Evolutionary conservation across 2,888 invertebrate genomes (phyloP), one percentile per base, ranked within the genome.

Genomic region (Nomada hirtipes): DNA sequence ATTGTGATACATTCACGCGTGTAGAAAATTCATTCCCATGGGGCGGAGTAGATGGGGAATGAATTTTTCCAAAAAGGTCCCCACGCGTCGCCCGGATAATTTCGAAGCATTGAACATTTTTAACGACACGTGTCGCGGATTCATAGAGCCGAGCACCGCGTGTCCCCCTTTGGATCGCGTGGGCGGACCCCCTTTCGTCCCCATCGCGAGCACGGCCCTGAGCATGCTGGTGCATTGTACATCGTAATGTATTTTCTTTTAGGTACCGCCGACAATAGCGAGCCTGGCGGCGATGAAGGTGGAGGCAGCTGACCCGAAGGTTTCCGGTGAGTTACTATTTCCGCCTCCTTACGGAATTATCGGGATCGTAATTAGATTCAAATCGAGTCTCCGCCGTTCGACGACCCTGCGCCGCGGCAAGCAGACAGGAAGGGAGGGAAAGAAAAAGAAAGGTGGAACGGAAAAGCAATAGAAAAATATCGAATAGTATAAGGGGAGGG

Each of bases 251-350:
- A 81, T 90, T 90, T 80, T 89, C 88, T 91, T 91, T 87, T 88
- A 93, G 93, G 91, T 92, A 89, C 92, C 92, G 85, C 91, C 93
- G 85, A 92, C 93, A 89, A 93, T 93, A 90, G 93, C 93, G 76
- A 93, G 92, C 88, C 90, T 93, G 83, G 92, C 93, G 88, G 92
- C 93, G 81, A 93, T 93, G 91, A 93, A 92, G 89, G 93, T 92
- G 88, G 93, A 93, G 86, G 91, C 92, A 89, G 90, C 93, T 90
- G 93, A 93, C 91, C 93, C 93, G 89, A 93, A 93, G 91, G 92
- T 93, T 91, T 93, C 93, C 91, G 93, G 93, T 93, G 90, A 93
- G 93, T 93, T 88, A 86, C 86, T 88, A 88, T 87, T 88, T 89
- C 84, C 87, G 85, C 81, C 88, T 84, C 86, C 87, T 88, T 86